Percentiles rank a stretch among this genome's conserved stretches.
Conservation (phyloP, 1,140 invertebrate genomes). For the Ericerus pela region DNA sequence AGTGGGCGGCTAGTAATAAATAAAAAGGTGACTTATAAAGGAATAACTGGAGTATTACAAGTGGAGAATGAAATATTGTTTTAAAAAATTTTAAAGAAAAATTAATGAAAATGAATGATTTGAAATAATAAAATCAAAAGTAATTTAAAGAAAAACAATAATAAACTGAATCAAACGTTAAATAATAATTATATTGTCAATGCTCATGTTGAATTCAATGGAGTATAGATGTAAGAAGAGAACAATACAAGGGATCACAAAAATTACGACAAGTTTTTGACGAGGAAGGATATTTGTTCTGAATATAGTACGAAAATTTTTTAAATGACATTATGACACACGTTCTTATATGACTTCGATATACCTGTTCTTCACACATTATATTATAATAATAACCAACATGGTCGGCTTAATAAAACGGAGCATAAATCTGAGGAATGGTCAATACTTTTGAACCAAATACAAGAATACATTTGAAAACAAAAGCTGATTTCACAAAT, state of each 20-base stretch:
- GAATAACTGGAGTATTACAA: too few species aligned
- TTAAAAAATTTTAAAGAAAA: too few species aligned
- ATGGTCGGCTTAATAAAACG: slow-evolving; percentile 3
- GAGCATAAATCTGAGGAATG: not conserved
- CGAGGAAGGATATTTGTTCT: too few species aligned
- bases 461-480: too few species aligned
- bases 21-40: too few species aligned
- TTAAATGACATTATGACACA: not conserved
- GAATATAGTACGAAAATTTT: not conserved
- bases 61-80: too few species aligned
- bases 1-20: too few species aligned
- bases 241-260: slow-evolving; percentile 41
- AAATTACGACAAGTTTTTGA: not conserved
- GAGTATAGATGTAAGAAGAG: slow-evolving; percentile 56
- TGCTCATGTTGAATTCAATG: slow-evolving; percentile 49
- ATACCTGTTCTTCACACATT: not conserved
- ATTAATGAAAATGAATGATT: too few species aligned
- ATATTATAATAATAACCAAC: not conserved
- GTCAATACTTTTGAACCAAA: not conserved
- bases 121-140: too few species aligned
- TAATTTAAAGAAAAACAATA: too few species aligned
- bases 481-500: too few species aligned
- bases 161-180: not conserved
- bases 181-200: too few species aligned
- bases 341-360: not conserved